Base-by-base conservation (phyloP, 2,888 invertebrate genomes). In the Agapostemon virescens region DNA sequence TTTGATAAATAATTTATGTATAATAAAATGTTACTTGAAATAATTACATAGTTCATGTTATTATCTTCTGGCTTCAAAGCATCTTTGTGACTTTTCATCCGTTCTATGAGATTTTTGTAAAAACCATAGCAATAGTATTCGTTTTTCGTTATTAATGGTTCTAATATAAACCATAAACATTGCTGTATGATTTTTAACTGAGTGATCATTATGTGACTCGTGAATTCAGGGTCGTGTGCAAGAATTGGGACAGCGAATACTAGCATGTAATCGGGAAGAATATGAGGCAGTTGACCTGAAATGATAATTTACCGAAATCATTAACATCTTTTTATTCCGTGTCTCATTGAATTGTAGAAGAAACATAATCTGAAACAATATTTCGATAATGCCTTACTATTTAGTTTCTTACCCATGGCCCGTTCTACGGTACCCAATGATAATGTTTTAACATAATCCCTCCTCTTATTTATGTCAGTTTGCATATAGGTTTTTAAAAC, bases 221-320 rank as follows among this genome's bases (percentile, higher is more conserved):
- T 96, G 92, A 97, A 97, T 86, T 95, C 95, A 9, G 98, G 97
- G 93, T 98, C 97, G 92, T 99, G 98, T n/a, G 98, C 97, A 79
- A 99, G 94, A 71, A 99, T 95, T 69, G 99, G 98, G 87, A 99
- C 96, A n/a, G 98, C 97, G 93, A 98, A 99, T 85, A 98, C 98
- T 90, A 99, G 94, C 96, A 98, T 98, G 93, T 98, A 99, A 94
- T 99, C 99, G 73, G 99, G 99, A 93, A 98, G 94, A 92, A 98
- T 97, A 93, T 97, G 97, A 58, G 97, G 96, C 91, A 97, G 93
- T 93, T 97, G 97, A 85, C 95, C 92, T 92, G 74, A 66, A 71
- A 86, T 67, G 30, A 73, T 11, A 69, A 42, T 52, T 67, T 11
- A 74, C 74, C 61, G 30, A 63, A 66, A 67, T 17, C 26, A 49